Base-by-base conservation (phyloP, 2,888 invertebrate genomes). In the Cryptus armator region DNA sequence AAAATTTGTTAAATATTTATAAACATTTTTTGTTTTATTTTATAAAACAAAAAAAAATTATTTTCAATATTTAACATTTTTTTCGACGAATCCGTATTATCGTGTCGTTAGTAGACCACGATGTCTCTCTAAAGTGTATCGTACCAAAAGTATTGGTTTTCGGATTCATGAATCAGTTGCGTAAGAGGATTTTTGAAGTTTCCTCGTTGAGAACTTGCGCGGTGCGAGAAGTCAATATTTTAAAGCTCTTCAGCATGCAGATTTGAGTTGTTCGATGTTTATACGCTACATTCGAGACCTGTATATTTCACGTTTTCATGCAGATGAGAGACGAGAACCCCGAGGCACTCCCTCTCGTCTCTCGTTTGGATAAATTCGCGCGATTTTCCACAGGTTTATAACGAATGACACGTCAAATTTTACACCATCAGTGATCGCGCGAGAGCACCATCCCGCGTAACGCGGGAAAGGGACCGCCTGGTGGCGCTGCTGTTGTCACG, bases 341-440 rank as follows among this genome's bases (percentile, higher is more conserved):
- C 48, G 4, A 44, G 67, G 67, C 64, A 68, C 64, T 59, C 43
- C 3, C 64, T 59, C 48, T 7, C 68, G 67, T 68, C 76, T 43
- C 64, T 51, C 76, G 66, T 66, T 62, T 68, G 62, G 51, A 37
- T 68, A 74, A 77, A 77, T 80, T 81, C 48, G 66, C 64, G 64
- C 46, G 56, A 56, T 78, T 78, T 85, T 64, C 64, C 51, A 14
- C 16, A 56, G 48, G 59, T 70, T 84, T 68, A 37, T 37, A 78
- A 81, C 81, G 81, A 86, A 85, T 79, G 76, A 75, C 66, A 83
- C 82, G 79, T 85, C 80, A 78, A 84, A 86, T 86, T 87, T 86
- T 81, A 74, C 79, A 78, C 82, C 74, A 78, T 78, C 56, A 71
- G 68, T 71, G 77, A 84, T 82, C 56, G 46, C 56, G 46, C 46